A percentile compares a stretch with the other conserved stretches of the same genome.
These are phyloP conservation scores for Pelecanoides urinatrix DNA, from an alignment of 2,113 vertebrate genomes.

Conservation along the genomic window DNA sequence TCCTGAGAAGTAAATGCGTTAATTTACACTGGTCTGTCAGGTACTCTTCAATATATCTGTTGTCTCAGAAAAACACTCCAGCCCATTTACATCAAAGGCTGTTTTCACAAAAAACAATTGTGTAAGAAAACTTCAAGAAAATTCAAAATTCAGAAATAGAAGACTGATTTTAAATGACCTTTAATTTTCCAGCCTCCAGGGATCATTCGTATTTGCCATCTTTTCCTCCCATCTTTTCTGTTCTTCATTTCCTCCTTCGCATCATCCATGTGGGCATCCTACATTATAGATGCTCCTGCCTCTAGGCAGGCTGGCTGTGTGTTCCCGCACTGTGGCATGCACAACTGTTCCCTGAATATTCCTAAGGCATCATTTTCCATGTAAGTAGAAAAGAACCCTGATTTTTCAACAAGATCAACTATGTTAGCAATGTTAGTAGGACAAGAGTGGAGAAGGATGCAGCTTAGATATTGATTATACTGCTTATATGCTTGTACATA, in stretches of 20 bases:
- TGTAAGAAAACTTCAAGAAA: background rate
- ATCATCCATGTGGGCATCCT: background rate
- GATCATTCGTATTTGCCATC: background rate
- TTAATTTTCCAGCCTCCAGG: background rate
- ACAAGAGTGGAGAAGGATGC: background rate
- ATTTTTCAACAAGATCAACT: background rate
- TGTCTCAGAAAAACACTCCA: background rate
- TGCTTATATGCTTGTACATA: background rate
- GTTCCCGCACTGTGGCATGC: background rate
- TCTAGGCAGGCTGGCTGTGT: background rate
- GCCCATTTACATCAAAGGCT: background rate
- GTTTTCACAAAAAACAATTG: background rate
- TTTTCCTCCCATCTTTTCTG: background rate
- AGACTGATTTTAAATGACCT: background rate
- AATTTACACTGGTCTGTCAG: background rate
- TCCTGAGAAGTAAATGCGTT: background rate
- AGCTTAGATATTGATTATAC: background rate
- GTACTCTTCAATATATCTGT: background rate
- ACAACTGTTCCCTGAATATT: background rate
- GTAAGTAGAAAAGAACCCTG: background rate
- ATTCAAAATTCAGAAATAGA: background rate
- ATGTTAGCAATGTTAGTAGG: background rate
- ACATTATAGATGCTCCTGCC: background rate
- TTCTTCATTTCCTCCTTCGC: background rate
- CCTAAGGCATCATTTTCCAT: background rate